Evolutionary conservation across 2,888 invertebrate genomes (phyloP).

Genomic region (Merodon equestris): DNA sequence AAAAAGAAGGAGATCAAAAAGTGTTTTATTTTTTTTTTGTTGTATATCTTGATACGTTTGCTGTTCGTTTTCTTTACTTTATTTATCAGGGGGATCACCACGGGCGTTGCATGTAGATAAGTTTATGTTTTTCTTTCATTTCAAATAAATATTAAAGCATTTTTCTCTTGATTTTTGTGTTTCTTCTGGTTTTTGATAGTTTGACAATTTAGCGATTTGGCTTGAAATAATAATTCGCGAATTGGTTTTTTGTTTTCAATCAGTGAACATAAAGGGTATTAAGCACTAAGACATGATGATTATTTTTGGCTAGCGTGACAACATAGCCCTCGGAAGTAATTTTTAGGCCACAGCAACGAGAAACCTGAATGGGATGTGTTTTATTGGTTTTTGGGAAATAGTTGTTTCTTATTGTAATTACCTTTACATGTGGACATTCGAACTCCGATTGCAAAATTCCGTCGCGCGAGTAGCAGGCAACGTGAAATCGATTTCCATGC

Average conservation of each 20-base stretch:
- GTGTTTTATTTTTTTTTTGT: slow-evolving; percentile 69
- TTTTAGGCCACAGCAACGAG: slow-evolving; percentile 98
- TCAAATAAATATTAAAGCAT: slow-evolving; percentile 69
- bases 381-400: not conserved
- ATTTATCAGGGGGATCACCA: slow-evolving; percentile 57
- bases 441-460: slow-evolving; percentile 94
- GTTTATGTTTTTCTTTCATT: slow-evolving; percentile 40
- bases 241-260: slow-evolving; percentile 80
- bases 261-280: slow-evolving; percentile 95
- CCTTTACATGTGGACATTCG: slow-evolving; percentile 98
- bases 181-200: slow-evolving; percentile 66
- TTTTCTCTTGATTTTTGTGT: slow-evolving; percentile 63
- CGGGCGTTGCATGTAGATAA: slow-evolving; percentile 52
- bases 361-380: slow-evolving; percentile 84
- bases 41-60: slow-evolving; percentile 66
- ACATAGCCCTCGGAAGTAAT: slow-evolving; percentile 98
- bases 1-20: slow-evolving; percentile 71
- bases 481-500: slow-evolving; percentile 98
- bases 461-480: slow-evolving; percentile 95
- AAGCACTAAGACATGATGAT: slow-evolving; percentile 98
- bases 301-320: slow-evolving; percentile 98
- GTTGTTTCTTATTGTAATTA: slow-evolving; percentile 76
- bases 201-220: slow-evolving; percentile 69
- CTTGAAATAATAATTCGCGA: slow-evolving; percentile 73
- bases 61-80: slow-evolving; percentile 56